A percentile compares a stretch with the other conserved stretches of the same genome.
Evolutionary conservation across 1,140 invertebrate genomes (phyloP).

Genomic region (Temnothorax nylanderi): DNA sequence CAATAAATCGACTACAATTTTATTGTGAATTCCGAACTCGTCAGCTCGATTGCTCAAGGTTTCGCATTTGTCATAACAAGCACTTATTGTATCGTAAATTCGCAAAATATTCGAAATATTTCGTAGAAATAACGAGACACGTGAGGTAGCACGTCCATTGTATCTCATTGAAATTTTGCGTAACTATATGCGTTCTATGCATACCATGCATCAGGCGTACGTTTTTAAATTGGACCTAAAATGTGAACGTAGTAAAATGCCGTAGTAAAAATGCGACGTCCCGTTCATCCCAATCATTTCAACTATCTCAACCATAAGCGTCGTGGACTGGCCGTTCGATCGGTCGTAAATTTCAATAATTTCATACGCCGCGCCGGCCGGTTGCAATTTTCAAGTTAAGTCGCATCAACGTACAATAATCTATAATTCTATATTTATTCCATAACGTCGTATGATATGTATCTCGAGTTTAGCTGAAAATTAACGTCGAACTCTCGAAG

Average conservation of each 20-base stretch:
- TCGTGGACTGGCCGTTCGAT: neutral
- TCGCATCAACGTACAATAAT: neutral
- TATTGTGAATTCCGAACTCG: neutral
- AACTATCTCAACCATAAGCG: too few species aligned
- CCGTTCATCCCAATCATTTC: neutral
- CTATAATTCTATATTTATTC: neutral
- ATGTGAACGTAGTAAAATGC: neutral
- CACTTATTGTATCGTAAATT: neutral
- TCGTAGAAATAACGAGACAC: neutral
- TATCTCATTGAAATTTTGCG: neutral
- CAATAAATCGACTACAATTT: neutral
- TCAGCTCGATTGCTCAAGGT: neutral
- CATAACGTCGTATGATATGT: neutral
- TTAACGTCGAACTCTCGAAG: neutral
- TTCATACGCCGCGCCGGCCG: too few species aligned
- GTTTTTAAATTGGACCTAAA: neutral
- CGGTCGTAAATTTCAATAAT: slow-evolving; percentile 7
- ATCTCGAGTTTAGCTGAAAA: neutral
- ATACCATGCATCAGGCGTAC: neutral
- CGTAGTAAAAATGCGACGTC: slow-evolving; percentile 6
- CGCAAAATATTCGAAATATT: neutral
- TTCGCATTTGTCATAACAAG: too few species aligned
- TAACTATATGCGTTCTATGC: neutral
- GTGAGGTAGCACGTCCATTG: too few species aligned
- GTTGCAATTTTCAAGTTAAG: slow-evolving; percentile 21